Conservation (phyloP, 2,888 invertebrate genomes). For the Tortrix viridana region DNA sequence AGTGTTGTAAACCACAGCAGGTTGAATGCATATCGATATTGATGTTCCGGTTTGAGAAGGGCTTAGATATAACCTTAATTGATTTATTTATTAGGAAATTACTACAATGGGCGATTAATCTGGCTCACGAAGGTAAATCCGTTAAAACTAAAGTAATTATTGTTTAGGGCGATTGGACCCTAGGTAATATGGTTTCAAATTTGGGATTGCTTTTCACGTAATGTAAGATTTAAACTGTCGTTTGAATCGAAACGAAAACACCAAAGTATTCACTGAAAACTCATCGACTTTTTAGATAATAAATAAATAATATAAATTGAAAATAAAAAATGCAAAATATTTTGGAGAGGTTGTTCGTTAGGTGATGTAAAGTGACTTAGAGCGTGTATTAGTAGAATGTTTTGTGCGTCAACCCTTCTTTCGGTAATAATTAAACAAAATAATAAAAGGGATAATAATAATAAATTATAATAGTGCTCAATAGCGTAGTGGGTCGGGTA, state of each 20-base stretch:
- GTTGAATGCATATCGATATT: slow-evolving; percentile 36
- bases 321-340: slow-evolving; percentile 65
- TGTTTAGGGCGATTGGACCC: slow-evolving; percentile 26
- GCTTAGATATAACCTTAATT: slow-evolving; percentile 58
- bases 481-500: slow-evolving; percentile 68
- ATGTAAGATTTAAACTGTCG: slow-evolving; percentile 44
- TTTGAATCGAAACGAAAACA: slow-evolving; percentile 81
- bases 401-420: slow-evolving; percentile 70
- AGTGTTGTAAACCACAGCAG: slow-evolving; percentile 7
- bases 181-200: slow-evolving; percentile 35
- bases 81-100: slow-evolving; percentile 78
- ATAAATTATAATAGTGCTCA: slow-evolving; percentile 78
- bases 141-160: slow-evolving; percentile 32
- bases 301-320: slow-evolving; percentile 77
- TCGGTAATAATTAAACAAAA: slow-evolving; percentile 69
- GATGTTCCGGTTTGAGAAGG: slow-evolving; percentile 38
- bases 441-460: slow-evolving; percentile 50
- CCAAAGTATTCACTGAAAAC: slow-evolving; percentile 78
- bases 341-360: slow-evolving; percentile 75
- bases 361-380: slow-evolving; percentile 60
- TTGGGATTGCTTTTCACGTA: slow-evolving; percentile 36
- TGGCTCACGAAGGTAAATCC: slow-evolving; percentile 33
- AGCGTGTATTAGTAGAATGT: slow-evolving; percentile 69
- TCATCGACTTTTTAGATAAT: slow-evolving; percentile 84
- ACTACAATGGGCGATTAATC: slow-evolving; percentile 70